Evolutionary conservation across 1,140 invertebrate species (phyloP).

Genomic region (Conus ventricosus): DNA sequence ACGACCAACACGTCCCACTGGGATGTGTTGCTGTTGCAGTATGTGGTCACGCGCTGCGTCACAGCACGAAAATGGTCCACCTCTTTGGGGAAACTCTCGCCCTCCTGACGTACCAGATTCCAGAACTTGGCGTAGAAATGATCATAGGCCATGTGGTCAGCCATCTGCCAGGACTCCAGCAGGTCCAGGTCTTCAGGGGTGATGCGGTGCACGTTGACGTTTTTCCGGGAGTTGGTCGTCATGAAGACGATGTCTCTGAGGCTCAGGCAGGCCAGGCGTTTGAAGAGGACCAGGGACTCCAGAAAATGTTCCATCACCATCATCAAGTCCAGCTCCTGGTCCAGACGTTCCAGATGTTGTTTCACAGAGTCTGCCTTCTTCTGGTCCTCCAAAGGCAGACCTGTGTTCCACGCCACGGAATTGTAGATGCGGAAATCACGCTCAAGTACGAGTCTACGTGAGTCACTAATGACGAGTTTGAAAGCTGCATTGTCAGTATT

Average conservation of each 20-base stretch:
- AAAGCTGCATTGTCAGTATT: background rate
- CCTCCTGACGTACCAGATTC: conserved; percentile 29
- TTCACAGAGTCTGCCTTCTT: background rate
- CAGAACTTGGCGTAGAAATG: conserved; percentile 44
- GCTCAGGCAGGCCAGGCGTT: conserved; percentile 75
- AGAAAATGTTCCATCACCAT: conserved; percentile 78
- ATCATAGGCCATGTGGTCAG: conserved; percentile 49
- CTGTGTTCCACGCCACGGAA: conserved; percentile 42
- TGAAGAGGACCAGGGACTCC: conserved; percentile 76
- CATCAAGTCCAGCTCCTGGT: conserved; percentile 74
- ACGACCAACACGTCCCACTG: background rate
- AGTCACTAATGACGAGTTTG: background rate
- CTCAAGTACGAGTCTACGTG: background rate
- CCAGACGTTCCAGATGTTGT: conserved; percentile 42
- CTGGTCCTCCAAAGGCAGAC: conserved; percentile 37
- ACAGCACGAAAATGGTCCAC: conserved; percentile 41
- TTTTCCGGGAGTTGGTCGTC: conserved; percentile 22
- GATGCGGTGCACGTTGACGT: background rate
- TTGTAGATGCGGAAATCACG: background rate
- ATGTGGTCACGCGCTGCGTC: conserved; percentile 4
- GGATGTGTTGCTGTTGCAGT: conserved; percentile 21
- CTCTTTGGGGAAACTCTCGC: background rate
- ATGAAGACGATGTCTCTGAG: conserved; percentile 52
- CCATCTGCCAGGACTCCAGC: conserved; percentile 38
- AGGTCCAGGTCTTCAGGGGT: background rate